Evolutionary conservation across 92 coral and sea anemone genomes (phyloP).

Genomic region (Siderastrea siderea): DNA sequence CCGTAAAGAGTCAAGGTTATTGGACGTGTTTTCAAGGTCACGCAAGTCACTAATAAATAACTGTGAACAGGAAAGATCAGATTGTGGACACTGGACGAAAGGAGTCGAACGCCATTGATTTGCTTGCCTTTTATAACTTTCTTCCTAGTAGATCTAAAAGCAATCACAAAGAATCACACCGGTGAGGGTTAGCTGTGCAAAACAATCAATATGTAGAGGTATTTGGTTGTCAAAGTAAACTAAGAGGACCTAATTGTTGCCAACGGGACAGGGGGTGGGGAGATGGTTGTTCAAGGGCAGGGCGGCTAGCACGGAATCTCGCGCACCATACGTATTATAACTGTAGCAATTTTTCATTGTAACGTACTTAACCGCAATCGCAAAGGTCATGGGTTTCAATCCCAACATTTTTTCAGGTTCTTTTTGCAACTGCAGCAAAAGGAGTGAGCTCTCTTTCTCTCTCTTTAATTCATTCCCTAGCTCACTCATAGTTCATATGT

Average conservation of each 20-base stretch:
- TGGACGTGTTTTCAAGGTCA: background rate
- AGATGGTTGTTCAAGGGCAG: background rate
- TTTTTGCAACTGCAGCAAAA: background rate
- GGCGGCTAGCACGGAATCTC: conserved; percentile 3
- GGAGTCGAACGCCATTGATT: background rate
- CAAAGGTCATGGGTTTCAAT: too few relatives aligned
- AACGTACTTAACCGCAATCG: background rate
- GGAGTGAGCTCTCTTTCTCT: background rate
- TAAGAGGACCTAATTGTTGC: background rate
- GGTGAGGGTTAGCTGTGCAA: background rate
- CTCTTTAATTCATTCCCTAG: background rate
- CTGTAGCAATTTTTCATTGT: too few relatives aligned
- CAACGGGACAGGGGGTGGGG: conserved; percentile 27
- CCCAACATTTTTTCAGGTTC: too few relatives aligned
- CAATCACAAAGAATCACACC: background rate
- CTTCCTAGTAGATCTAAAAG: background rate
- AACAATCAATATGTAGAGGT: background rate
- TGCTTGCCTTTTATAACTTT: background rate
- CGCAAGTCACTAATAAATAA: conserved; percentile 27
- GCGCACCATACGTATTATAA: background rate
- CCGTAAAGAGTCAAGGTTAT: conserved; percentile 28
- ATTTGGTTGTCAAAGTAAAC: background rate
- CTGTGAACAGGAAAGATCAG: background rate
- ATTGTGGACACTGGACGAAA: background rate
- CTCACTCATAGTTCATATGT: too few relatives aligned